Percentiles rank a stretch among this genome's conserved stretches.
Evolutionary conservation across 2,888 invertebrate genomes (phyloP).

Genomic region (Gerris lacustris): DNA sequence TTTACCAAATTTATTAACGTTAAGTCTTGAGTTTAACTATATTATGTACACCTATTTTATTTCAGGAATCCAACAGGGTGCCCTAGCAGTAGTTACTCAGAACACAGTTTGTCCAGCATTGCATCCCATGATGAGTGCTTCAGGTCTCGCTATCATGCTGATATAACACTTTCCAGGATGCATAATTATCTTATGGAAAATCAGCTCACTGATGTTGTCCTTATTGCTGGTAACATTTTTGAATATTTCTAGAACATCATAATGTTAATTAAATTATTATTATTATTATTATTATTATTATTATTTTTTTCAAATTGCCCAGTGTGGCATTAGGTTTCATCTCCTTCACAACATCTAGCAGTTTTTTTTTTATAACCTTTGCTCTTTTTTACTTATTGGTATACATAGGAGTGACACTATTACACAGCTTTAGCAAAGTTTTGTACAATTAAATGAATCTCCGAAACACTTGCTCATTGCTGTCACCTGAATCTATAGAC

Average conservation of each 20-base stretch:
- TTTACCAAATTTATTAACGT: too few relatives aligned
- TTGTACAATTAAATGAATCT: too few relatives aligned
- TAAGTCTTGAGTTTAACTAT: background rate
- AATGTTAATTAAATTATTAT: conserved; percentile 14
- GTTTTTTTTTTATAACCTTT: too few relatives aligned
- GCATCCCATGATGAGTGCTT: conserved; percentile 37
- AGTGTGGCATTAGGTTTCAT: too few relatives aligned
- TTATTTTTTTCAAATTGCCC: too few relatives aligned
- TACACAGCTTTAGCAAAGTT: too few relatives aligned
- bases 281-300: conserved; percentile 10
- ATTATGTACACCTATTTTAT: background rate
- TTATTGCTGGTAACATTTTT: conserved; percentile 55
- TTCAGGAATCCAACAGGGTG: background rate
- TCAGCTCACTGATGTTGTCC: conserved; percentile 74
- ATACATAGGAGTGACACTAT: too few relatives aligned
- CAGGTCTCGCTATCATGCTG: conserved; percentile 65
- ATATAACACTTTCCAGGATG: conserved; percentile 68
- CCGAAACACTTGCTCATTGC: too few relatives aligned
- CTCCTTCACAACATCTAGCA: too few relatives aligned
- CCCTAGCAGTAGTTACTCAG: conserved; percentile 26
- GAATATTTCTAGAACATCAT: background rate
- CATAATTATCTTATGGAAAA: conserved; percentile 66
- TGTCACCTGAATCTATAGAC: too few relatives aligned
- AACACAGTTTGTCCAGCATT: conserved; percentile 28
- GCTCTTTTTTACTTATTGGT: too few relatives aligned